phyloP scores from a whole-genome alignment of 2,113 vertebrate species.

The Ictalurus punctatus region DNA sequence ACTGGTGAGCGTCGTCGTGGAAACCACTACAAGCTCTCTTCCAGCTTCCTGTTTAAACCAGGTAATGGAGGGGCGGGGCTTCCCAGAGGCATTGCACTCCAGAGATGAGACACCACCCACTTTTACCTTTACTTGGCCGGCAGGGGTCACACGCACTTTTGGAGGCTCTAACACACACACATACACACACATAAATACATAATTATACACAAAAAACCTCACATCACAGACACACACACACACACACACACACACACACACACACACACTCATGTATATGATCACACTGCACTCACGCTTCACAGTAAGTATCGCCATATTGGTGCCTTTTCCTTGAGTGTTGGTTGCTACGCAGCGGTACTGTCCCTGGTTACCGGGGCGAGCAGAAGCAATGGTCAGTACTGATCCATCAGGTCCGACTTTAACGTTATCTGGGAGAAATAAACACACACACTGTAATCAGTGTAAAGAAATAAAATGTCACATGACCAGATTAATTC shows the following conservation, averaged over 20 bases:
- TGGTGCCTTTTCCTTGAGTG: slow-evolving; percentile 72
- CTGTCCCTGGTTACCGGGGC: slow-evolving; percentile 80
- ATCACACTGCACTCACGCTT: slow-evolving; percentile 73
- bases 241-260: neutral
- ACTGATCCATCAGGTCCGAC: slow-evolving; percentile 79
- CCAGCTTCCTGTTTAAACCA: slow-evolving; percentile 82
- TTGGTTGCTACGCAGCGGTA: slow-evolving; percentile 86
- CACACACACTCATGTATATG: neutral
- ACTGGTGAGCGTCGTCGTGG: slow-evolving; percentile 69
- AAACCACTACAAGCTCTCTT: slow-evolving; percentile 73
- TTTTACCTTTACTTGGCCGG: slow-evolving; percentile 75
- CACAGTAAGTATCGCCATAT: slow-evolving; percentile 76
- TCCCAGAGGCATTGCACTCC: slow-evolving; percentile 81
- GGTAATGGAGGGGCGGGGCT: slow-evolving; percentile 78
- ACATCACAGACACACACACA: slow-evolving; percentile 1
- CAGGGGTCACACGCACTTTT: slow-evolving; percentile 78
- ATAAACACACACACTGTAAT: neutral
- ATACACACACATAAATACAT: neutral
- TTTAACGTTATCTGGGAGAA: slow-evolving; percentile 80
- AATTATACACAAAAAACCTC: neutral
- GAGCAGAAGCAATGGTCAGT: slow-evolving; percentile 75
- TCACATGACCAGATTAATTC: neutral
- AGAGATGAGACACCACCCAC: slow-evolving; percentile 79
- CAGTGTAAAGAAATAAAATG: slow-evolving; percentile 11
- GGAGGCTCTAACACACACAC: slow-evolving; percentile 75